A percentile compares a stretch with the other conserved stretches of the same genome.
phyloP scores from a whole-genome alignment of 2,888 invertebrate genomes.

The Tipula confusa region DNA sequence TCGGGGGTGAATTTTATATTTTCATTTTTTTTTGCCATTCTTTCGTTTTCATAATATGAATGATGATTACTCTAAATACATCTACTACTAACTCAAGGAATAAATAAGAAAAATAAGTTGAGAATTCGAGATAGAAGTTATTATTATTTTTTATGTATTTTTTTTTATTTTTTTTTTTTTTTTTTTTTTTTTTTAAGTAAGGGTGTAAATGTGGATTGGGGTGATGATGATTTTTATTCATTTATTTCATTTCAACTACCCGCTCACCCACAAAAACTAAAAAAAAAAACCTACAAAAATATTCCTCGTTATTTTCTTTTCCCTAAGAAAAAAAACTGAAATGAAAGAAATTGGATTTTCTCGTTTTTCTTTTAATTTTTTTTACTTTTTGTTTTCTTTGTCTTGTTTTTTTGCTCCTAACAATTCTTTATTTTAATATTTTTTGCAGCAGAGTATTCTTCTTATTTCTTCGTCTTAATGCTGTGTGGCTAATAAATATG shows the following conservation, averaged over 20 bases:
- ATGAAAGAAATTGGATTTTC: conserved; percentile 20
- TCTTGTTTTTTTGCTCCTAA: conserved; percentile 17
- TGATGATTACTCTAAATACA: conserved; percentile 25
- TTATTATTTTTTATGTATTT: conserved; percentile 25
- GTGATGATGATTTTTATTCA: conserved; percentile 25
- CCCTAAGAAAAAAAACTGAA: conserved; percentile 5
- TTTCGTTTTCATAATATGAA: neutral
- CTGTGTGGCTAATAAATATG: conserved; percentile 20
- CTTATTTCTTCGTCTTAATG: conserved; percentile 12
- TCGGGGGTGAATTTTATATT: conserved; percentile 25
- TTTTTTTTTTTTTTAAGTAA: conserved; percentile 3
- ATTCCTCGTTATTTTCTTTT: conserved; percentile 9
- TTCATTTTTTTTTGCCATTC: conserved; percentile 6
- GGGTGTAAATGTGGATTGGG: conserved; percentile 12
- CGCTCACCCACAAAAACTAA: neutral
- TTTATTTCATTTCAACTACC: conserved; percentile 3
- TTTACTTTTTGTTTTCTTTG: neutral
- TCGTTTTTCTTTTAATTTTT: neutral
- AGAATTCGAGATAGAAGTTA: conserved; percentile 25
- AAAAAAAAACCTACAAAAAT: neutral
- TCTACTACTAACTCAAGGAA: conserved; percentile 25
- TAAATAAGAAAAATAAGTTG: conserved; percentile 25
- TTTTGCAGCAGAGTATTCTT: conserved; percentile 1
- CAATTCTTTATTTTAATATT: conserved; percentile 20
- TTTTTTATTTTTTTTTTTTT: neutral